phyloP scores from a whole-genome alignment of 2,113 vertebrate genomes.

The Labeo rohita region DNA sequence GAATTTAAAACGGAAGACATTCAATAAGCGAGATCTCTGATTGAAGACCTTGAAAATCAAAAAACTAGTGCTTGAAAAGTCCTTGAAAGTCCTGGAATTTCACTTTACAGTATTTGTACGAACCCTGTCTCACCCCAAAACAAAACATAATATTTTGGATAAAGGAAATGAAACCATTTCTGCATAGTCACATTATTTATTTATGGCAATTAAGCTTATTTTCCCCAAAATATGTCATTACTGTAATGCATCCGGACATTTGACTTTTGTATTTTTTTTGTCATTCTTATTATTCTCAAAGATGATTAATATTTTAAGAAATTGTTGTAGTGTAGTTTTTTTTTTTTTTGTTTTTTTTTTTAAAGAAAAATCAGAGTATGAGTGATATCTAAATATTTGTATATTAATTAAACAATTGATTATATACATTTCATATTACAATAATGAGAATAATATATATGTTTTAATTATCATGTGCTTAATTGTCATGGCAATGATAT shows the following conservation, averaged over 20 bases:
- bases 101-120: no score
- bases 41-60: no score
- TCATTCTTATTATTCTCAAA: background rate
- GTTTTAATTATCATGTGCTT: background rate
- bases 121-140: background rate
- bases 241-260: conserved; percentile 18
- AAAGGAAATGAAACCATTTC: conserved; percentile 4
- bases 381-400: background rate
- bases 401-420: background rate
- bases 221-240: conserved; percentile 2
- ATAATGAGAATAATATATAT: background rate
- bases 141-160: background rate
- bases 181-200: background rate
- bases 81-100: no score
- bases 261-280: background rate
- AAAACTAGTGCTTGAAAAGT: no score
- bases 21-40: no score
- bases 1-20: no score
- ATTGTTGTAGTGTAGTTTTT: background rate
- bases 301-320: background rate
- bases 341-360: background rate
- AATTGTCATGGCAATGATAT: background rate
- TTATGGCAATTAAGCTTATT: conserved; percentile 6
- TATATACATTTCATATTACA: background rate
- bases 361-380: background rate